Conservation (phyloP, 2,113 vertebrate species). For the Montifringilla adamsi region DNA sequence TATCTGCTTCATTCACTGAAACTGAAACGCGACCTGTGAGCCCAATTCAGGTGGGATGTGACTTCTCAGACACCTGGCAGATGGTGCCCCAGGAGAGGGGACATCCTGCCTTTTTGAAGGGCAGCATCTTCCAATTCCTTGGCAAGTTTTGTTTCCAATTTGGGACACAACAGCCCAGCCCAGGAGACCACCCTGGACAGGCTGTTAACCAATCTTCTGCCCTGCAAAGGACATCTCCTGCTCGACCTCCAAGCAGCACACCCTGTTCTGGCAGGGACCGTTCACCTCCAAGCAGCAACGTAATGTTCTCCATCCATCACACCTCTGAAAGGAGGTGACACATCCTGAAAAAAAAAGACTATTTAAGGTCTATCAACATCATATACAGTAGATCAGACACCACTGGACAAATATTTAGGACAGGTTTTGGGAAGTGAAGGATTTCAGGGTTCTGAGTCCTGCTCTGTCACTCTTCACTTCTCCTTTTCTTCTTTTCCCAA, state of each 20-base stretch:
- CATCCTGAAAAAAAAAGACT: fast-evolving
- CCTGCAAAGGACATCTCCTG: neutral
- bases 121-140: neutral
- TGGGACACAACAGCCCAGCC: neutral
- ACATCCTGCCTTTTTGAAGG: neutral
- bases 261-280: neutral
- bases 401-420: neutral
- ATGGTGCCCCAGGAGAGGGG: neutral
- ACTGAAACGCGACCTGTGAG: neutral
- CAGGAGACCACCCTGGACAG: neutral
- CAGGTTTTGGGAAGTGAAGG: neutral
- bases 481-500: neutral
- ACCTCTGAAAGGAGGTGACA: neutral
- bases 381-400: neutral
- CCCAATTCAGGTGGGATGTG: neutral
- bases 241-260: neutral
- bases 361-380: neutral
- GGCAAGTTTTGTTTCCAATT: neutral
- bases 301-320: neutral
- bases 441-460: neutral
- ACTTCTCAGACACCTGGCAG: neutral
- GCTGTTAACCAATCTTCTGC: neutral
- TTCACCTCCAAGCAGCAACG: neutral
- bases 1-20: neutral
- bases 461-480: neutral